Percentiles rank a stretch among this genome's conserved stretches.
Conservation (phyloP, 1,140 invertebrate genomes). For the Macrocentrus cingulum region DNA sequence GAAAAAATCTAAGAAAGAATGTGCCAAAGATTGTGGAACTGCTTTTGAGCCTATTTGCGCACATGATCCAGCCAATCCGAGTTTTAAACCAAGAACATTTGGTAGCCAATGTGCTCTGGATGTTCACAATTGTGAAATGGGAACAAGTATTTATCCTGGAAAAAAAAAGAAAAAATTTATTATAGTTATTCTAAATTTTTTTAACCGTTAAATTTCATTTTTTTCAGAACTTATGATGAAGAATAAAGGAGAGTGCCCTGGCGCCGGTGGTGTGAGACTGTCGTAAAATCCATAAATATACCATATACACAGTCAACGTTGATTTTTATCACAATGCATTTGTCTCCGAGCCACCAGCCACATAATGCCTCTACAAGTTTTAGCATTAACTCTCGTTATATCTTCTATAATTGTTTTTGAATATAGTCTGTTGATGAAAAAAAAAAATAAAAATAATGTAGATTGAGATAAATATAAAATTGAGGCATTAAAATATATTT, state of each 20-base stretch:
- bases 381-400: background rate
- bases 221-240: slow-evolving; percentile 43
- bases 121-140: slow-evolving; percentile 48
- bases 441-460: slow-evolving; percentile 7
- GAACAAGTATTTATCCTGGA: slow-evolving; percentile 37
- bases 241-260: slow-evolving; percentile 48
- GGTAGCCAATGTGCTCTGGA: slow-evolving; percentile 45
- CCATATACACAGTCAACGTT: background rate
- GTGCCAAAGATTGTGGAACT: slow-evolving; percentile 37
- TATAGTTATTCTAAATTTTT: too few relatives aligned
- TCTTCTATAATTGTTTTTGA: background rate
- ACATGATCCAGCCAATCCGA: slow-evolving; percentile 44
- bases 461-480: background rate
- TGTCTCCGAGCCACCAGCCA: slow-evolving; percentile 13
- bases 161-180: slow-evolving; percentile 16
- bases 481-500: background rate
- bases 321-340: slow-evolving; percentile 4
- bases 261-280: slow-evolving; percentile 40
- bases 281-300: slow-evolving; percentile 29
- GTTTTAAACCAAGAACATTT: slow-evolving; percentile 44
- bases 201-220: slow-evolving; percentile 24
- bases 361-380: slow-evolving; percentile 1
- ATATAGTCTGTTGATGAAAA: background rate
- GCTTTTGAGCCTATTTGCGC: slow-evolving; percentile 48
- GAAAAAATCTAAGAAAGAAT: slow-evolving; percentile 48